Base-by-base conservation (phyloP, 1,140 invertebrate genomes). In the Vanessa atalanta region DNA sequence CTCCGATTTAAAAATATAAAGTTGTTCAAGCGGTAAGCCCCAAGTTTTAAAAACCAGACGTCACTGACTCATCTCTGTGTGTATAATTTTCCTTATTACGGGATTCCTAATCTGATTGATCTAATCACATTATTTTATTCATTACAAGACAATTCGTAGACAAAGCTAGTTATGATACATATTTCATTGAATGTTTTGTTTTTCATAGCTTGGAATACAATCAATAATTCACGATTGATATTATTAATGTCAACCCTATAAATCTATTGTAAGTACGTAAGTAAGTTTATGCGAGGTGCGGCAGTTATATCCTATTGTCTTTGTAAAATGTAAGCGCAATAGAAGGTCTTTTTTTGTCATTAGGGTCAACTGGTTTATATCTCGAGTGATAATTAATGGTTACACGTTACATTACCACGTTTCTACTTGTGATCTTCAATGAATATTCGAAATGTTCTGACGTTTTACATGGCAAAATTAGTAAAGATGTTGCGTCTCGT, bases 291-390 rank as follows among this genome's bases (percentile, higher is more conserved):
- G 75, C 74, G 78, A 68, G 78, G 76, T 71, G 65, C 72, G 51
- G 66, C 68, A 57, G 64, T 72, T 66, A 61, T 73, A 73, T 66
- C 68, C 64, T 65, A 76, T 79, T 81, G 79, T 77, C 63, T 75
- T 67, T 72, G 64, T 76, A 65, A 75, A 71, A 65, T 71, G 73
- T 57, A 70, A 70, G 65, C 57, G 68, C 63, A 74, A 15, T 75
- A 72, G 81, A 85, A 88, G 84, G 84, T 72, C 84, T 75, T 71
- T 70, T n/a, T 55, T 61, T 83, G 81, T 85, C 84, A 88, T 88
- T 87, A 83, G 80, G 85, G 82, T 86, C 83, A 83, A 83, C 79
- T 77, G 57, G 57, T 61, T 26, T 61, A 61, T 61, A 20, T 43
- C 57, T 61, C 57, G 23, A 55, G n/a, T 60, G 20, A 26, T 20